phyloP scores from a whole-genome alignment of 2,113 vertebrate genomes.

The Diphyllodes magnificus region DNA sequence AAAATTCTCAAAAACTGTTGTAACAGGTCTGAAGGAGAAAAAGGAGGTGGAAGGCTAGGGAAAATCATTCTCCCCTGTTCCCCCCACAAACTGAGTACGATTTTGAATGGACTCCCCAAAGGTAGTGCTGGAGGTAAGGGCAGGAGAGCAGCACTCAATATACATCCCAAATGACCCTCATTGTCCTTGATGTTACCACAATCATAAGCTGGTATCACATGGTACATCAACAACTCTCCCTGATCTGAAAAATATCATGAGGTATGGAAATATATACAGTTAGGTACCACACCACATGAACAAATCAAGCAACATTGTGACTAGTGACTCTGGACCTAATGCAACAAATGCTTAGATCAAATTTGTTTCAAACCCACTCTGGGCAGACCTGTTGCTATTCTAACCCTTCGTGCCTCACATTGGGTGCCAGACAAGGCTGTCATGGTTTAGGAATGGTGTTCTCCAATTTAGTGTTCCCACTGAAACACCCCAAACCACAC shows the following conservation, averaged over 20 bases:
- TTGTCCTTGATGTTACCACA: background rate
- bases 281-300: background rate
- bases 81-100: background rate
- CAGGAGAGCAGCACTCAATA: background rate
- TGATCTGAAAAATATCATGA: background rate
- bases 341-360: background rate
- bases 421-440: background rate
- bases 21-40: background rate
- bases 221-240: background rate
- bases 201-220: background rate
- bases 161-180: background rate
- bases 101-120: background rate
- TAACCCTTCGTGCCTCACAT: rapidly evolving
- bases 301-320: background rate
- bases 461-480: background rate
- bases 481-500: background rate
- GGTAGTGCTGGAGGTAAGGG: background rate
- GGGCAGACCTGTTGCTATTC: background rate
- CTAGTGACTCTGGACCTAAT: background rate
- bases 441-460: background rate
- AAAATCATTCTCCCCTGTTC: background rate
- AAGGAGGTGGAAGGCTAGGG: background rate
- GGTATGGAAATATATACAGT: background rate
- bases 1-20: background rate
- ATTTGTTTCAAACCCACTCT: background rate